Conservation (phyloP, 2,113 vertebrate species). For the Phylloscopus whistleri region DNA sequence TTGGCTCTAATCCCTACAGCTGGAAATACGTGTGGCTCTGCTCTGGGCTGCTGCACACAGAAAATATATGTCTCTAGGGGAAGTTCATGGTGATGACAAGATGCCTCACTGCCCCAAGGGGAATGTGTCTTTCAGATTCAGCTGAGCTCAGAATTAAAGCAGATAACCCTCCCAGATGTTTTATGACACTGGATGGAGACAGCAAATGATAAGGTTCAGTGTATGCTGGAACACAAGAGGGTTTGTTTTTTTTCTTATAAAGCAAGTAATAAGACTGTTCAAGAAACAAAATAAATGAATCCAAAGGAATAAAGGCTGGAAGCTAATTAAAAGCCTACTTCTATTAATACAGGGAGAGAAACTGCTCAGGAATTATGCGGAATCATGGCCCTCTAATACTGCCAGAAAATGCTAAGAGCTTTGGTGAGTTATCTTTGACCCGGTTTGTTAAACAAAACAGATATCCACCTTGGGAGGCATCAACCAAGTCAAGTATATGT, state of each 20-base stretch:
- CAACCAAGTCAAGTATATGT: not conserved
- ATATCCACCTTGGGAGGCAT: not conserved
- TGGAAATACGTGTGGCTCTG: not conserved
- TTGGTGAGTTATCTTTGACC: not conserved
- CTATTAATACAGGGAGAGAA: not conserved
- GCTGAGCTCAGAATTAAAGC: not conserved
- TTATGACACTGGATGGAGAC: not conserved
- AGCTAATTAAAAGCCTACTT: slow-evolving; percentile 20
- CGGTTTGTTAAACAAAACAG: not conserved
- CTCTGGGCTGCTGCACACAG: not conserved
- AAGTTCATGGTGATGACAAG: not conserved
- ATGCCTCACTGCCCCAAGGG: not conserved
- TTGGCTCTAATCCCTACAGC: slow-evolving; percentile 7
- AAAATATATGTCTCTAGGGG: not conserved
- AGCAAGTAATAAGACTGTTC: not conserved
- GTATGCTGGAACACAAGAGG: not conserved
- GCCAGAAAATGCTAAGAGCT: not conserved
- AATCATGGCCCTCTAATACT: not conserved
- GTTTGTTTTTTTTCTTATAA: not conserved
- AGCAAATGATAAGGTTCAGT: not conserved
- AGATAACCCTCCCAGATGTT: not conserved
- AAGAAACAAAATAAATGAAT: slow-evolving; percentile 5
- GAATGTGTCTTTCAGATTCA: not conserved
- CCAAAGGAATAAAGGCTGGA: not conserved
- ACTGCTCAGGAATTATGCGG: not conserved